A percentile compares a stretch with the other conserved stretches of the same genome.
Conservation (phyloP, 2,113 vertebrate species). For the Lagopus muta region DNA sequence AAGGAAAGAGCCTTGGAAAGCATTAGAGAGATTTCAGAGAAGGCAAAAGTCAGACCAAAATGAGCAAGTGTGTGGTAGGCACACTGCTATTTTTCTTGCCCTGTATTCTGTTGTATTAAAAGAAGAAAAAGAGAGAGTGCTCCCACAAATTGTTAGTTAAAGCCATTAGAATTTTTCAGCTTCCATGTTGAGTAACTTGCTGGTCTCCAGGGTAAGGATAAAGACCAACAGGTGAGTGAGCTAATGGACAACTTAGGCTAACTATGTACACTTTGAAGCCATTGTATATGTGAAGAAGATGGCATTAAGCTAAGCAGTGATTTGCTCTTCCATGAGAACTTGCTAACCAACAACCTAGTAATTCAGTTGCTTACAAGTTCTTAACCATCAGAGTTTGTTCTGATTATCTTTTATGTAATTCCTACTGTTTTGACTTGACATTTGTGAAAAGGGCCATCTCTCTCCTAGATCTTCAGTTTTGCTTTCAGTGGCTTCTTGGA, state of each 20-base stretch:
- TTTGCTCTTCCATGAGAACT: not conserved
- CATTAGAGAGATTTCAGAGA: not conserved
- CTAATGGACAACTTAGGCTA: not conserved
- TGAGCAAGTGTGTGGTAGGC: not conserved
- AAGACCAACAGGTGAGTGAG: not conserved
- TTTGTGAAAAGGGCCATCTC: not conserved
- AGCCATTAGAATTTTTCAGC: not conserved
- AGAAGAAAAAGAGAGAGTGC: not conserved
- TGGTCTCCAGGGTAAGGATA: not conserved
- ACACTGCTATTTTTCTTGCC: not conserved
- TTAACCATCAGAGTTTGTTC: not conserved
- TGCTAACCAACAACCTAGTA: not conserved
- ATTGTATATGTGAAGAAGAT: not conserved
- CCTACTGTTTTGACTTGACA: not conserved
- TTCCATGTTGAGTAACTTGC: not conserved
- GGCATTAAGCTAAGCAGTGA: not conserved
- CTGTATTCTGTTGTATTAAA: not conserved
- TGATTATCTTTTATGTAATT: not conserved
- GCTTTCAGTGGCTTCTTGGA: not conserved
- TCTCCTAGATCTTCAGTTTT: not conserved
- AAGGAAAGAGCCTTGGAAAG: not conserved
- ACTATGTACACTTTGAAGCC: too few relatives aligned
- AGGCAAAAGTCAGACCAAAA: not conserved
- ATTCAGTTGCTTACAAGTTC: not conserved
- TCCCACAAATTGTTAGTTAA: not conserved